These are phyloP conservation scores for Bombus consobrinus DNA, from an alignment of 1,140 invertebrate species.

Conservation along the genomic window DNA sequence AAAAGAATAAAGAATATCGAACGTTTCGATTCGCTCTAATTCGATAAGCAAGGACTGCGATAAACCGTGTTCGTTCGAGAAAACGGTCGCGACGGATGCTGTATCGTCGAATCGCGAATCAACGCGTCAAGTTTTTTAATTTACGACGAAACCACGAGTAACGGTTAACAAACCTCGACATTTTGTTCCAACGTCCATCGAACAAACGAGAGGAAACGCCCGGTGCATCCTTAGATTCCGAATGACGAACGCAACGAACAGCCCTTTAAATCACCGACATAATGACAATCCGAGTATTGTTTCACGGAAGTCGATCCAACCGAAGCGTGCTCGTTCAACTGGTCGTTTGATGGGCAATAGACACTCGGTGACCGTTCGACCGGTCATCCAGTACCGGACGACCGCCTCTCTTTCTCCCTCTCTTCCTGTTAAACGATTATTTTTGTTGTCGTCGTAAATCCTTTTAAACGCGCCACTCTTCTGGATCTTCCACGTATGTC, in stretches of 20 bases:
- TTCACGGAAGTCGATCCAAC: constrained; percentile 60
- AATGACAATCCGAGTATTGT: constrained; percentile 56
- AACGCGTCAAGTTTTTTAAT: background rate
- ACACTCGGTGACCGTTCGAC: constrained; percentile 68
- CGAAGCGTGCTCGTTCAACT: constrained; percentile 60
- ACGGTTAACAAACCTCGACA: background rate
- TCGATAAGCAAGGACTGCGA: background rate
- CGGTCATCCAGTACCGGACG: constrained; percentile 57
- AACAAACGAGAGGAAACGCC: background rate
- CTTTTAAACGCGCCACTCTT: constrained; percentile 65
- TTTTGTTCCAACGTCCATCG: background rate
- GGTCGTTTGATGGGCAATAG: constrained; percentile 70
- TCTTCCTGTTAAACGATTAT: constrained; percentile 71
- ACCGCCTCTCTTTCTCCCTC: constrained; percentile 39
- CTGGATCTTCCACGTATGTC: constrained; percentile 60
- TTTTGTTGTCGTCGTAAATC: constrained; percentile 74
- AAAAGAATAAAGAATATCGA: too few species aligned
- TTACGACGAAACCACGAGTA: background rate
- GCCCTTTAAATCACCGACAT: background rate
- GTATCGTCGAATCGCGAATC: background rate
- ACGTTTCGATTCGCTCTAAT: too few species aligned
- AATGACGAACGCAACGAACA: background rate
- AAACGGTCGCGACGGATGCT: background rate
- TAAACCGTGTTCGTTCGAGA: background rate
- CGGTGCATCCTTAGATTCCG: background rate